phyloP scores from a whole-genome alignment of 2,888 invertebrate genomes.

The Auanema freiburgensis region DNA sequence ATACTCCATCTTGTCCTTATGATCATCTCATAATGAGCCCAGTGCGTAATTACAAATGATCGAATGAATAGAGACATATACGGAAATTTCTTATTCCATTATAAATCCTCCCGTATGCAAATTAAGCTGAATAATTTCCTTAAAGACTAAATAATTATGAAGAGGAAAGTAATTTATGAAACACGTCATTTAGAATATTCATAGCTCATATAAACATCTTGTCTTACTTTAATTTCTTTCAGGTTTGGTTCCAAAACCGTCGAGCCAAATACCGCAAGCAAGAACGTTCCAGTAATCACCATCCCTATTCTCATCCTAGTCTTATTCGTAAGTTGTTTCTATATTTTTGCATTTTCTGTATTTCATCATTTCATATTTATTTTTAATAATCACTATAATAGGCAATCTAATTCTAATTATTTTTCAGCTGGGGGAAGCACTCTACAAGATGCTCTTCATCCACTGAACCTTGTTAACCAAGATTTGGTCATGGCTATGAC shows the following conservation, averaged over 20 bases:
- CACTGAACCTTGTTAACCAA: constrained; percentile 29
- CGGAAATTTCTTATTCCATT: constrained; percentile 1
- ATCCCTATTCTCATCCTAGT: constrained; percentile 33
- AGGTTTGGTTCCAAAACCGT: constrained; percentile 63
- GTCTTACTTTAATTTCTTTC: constrained; percentile 11
- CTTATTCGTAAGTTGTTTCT: constrained; percentile 11
- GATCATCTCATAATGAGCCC: constrained; percentile 5
- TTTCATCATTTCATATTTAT: too few relatives aligned
- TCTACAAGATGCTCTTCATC: constrained; percentile 16
- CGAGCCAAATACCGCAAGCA: constrained; percentile 60
- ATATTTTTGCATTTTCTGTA: not conserved
- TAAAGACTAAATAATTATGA: not conserved
- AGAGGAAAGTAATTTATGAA: constrained; percentile 4
- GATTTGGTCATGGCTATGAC: constrained; percentile 31
- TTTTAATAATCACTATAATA: not conserved
- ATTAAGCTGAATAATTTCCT: not conserved
- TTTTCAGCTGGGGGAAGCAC: constrained; percentile 2
- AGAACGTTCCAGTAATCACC: constrained; percentile 37
- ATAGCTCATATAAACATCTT: too few relatives aligned
- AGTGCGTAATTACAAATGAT: constrained; percentile 1
- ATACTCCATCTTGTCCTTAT: not conserved
- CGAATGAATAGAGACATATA: not conserved
- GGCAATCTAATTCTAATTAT: not conserved
- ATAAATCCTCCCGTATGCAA: not conserved
- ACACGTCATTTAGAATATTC: too few relatives aligned